A percentile compares a stretch with the other conserved stretches of the same genome.
Conservation (phyloP, 2,797 vertebrate genomes). For the Pteronotus mesoamericanus region DNA sequence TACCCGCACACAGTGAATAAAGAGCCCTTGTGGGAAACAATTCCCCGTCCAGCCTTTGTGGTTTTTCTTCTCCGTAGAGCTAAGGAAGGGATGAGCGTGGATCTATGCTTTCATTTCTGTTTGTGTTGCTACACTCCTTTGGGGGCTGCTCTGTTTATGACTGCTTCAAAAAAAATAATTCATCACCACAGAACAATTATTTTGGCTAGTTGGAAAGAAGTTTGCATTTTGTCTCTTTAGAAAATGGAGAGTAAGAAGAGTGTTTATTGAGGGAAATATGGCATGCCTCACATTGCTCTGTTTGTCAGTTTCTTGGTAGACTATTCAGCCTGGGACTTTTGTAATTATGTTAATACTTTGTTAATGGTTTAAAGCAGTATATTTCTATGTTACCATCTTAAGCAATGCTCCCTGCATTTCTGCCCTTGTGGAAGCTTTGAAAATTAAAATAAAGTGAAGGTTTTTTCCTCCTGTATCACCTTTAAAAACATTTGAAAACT, state of each 20-base stretch:
- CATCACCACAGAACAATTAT: not conserved
- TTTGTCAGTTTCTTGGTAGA: not conserved
- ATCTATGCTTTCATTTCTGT: not conserved
- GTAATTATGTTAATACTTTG: not conserved
- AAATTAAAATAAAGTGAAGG: not conserved
- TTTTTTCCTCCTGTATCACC: not conserved
- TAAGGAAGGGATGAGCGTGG: not conserved
- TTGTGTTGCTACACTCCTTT: not conserved
- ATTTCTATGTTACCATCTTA: not conserved
- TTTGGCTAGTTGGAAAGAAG: not conserved
- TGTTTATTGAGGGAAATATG: not conserved
- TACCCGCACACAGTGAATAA: not conserved
- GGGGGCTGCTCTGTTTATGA: not conserved
- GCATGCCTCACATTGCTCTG: not conserved
- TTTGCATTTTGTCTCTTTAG: conserved; percentile 5
- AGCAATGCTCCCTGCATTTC: not conserved
- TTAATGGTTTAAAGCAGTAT: not conserved
- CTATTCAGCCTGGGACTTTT: not conserved
- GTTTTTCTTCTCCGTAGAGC: not conserved
- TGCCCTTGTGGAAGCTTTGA: not conserved
- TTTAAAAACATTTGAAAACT: conserved; percentile 20
- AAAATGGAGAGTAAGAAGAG: not conserved
- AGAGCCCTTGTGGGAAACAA: not conserved
- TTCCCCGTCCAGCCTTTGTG: not conserved
- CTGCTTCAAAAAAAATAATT: not conserved